Percentiles rank a stretch among this genome's conserved stretches.
Evolutionary conservation across 2,888 invertebrate genomes (phyloP).

Genomic region (Heliothis peltigera): DNA sequence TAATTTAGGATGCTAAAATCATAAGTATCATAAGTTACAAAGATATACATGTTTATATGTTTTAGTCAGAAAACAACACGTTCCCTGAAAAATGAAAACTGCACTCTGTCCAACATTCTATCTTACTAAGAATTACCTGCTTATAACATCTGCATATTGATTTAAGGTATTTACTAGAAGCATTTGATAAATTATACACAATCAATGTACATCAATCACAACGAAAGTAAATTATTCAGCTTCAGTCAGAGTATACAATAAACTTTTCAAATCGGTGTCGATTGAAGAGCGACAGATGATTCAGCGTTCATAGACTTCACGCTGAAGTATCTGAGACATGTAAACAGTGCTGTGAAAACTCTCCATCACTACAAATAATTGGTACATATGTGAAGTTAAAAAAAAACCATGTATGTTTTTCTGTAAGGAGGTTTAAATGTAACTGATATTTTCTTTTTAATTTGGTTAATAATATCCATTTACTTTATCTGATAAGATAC

Average conservation of each 20-base stretch:
- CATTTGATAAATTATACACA: conserved; percentile 10
- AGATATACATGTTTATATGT: no score
- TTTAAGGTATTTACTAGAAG: conserved; percentile 3
- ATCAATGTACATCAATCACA: conserved; percentile 18
- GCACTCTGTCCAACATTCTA: background rate
- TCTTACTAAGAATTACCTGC: background rate
- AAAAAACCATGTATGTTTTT: background rate
- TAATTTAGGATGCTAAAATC: background rate
- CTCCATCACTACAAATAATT: background rate
- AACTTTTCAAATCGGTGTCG: conserved; percentile 1
- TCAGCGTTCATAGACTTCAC: conserved; percentile 12
- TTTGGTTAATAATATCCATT: no score
- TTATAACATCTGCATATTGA: background rate
- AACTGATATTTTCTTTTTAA: background rate
- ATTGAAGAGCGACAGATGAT: conserved; percentile 30
- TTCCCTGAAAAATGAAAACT: background rate
- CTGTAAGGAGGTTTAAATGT: no score
- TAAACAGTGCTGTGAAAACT: conserved; percentile 41
- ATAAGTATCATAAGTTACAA: no score
- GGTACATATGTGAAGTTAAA: conserved; percentile 4
- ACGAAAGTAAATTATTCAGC: conserved; percentile 16
- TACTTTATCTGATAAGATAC: no score
- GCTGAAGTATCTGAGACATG: conserved; percentile 8
- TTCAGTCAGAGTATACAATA: conserved; percentile 22
- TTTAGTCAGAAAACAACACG: background rate